Percentiles rank a stretch among this genome's conserved stretches.
These are phyloP conservation scores for Typhlichthys eigenmanni DNA, from an alignment of 2,797 vertebrate genomes.

Conservation along the genomic window DNA sequence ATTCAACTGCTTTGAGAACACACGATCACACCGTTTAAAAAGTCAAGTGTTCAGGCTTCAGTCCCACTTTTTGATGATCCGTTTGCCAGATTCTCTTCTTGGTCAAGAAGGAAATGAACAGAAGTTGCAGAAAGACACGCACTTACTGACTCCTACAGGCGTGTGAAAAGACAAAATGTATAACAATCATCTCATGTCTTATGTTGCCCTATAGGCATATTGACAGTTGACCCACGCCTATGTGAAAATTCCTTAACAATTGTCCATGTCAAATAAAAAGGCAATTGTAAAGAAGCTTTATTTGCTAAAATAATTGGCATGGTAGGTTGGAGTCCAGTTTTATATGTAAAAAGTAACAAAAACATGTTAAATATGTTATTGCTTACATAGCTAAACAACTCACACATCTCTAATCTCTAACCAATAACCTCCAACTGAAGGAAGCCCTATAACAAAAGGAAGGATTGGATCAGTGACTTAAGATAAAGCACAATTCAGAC, in stretches of 20 bases:
- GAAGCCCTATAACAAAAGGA: no score
- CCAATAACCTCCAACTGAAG: no score
- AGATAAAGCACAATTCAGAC: not conserved
- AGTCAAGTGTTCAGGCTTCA: constrained; percentile 1
- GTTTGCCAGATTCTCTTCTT: constrained; percentile 26
- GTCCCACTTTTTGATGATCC: constrained; percentile 27
- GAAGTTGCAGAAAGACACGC: constrained; percentile 37
- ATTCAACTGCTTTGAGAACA: not conserved
- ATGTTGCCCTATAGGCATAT: no score
- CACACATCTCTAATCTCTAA: no score
- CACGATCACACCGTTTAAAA: not conserved
- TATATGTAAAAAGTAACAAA: not conserved
- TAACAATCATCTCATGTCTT: not conserved
- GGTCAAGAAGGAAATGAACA: constrained; percentile 57
- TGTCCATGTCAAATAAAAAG: constrained; percentile 11
- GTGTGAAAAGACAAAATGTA: constrained; percentile 18
- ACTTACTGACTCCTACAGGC: constrained; percentile 74
- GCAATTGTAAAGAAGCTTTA: not conserved
- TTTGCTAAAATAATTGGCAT: not conserved
- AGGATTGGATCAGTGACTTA: no score
- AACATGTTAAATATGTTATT: no score
- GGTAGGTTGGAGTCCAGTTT: not conserved
- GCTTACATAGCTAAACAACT: no score
- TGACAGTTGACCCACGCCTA: not conserved
- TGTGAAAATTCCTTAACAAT: constrained; percentile 8